These are phyloP conservation scores for Phalacrocorax carbo DNA, from an alignment of 2,113 vertebrate species.

Conservation along the genomic window DNA sequence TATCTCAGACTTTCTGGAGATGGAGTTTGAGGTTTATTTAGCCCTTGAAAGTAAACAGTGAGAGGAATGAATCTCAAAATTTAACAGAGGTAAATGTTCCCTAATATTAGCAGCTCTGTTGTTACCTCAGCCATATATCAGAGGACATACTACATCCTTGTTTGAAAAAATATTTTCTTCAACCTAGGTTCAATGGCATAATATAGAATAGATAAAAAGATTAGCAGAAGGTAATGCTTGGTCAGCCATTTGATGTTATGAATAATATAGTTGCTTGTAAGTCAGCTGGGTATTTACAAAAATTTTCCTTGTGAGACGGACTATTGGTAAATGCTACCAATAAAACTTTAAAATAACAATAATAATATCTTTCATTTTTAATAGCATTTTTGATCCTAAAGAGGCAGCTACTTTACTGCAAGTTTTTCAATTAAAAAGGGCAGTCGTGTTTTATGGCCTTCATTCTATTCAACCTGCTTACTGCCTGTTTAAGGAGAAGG, in stretches of 20 bases:
- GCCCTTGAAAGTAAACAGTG: not conserved
- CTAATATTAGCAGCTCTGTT: not conserved
- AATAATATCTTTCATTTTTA: constrained; percentile 39
- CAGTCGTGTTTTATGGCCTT: not conserved
- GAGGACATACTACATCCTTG: not conserved
- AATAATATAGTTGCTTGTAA: not conserved
- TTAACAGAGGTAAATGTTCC: not conserved
- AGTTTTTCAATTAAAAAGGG: not conserved
- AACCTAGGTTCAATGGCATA: not conserved
- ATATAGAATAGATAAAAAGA: not conserved
- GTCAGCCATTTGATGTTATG: not conserved
- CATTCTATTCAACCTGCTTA: not conserved
- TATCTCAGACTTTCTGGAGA: not conserved
- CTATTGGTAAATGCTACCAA: not conserved
- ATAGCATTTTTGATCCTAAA: not conserved
- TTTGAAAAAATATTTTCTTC: not conserved
- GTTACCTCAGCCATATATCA: not conserved
- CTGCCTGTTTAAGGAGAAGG: not conserved
- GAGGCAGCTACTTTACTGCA: not conserved
- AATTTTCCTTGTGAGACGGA: not conserved
- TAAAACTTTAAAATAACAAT: constrained; percentile 1
- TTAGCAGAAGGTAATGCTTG: not conserved
- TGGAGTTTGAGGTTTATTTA: not conserved
- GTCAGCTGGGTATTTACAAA: not conserved
- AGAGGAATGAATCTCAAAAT: not conserved